Evolutionary conservation across 2,888 invertebrate species (phyloP), one percentile per base, ranked within the genome.

Genomic region (Cephus spinipes): DNA sequence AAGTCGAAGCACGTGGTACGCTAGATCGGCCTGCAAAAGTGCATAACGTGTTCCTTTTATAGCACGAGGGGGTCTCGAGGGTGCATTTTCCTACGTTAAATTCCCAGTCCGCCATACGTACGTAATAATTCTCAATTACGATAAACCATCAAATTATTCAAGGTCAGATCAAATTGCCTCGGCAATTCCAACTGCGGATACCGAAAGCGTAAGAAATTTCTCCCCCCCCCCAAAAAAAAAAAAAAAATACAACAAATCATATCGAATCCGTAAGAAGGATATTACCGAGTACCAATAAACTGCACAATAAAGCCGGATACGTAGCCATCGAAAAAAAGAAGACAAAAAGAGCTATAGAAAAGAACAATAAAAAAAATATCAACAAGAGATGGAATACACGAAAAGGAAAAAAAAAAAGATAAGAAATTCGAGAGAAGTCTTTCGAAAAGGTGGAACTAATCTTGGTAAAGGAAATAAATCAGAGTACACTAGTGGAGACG

Each of bases 1-100:
- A 82, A 85, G 80, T 81, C 76, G 71, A 74, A 75, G 75, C 80
- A 40, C 77, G 79, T 78, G 83, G 79, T 83, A 83, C 35, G 3
- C 82, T 81, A 81, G 80, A 84, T 83, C 76, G 77, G 79, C 76
- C 75, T 23, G 69, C 79, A 34, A 12, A 12, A 68, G 71, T 71
- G 55, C 55, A 55, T 23, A 23, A 9, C 23, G 55, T 12, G 71
- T 6, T 2, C 12, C 0, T 71, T 32, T 33, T 1, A 71, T 31
- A 71, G 31, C 12, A 2, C 71, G 31, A 31, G 23, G 31, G 32
- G 1, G 0, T 32, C 71, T 3, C 71, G 15, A 31, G 71, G 71
- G 71, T 33, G 12, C 12, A 33, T 31, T 32, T 31, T 33, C 71
- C 32, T 33, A 33, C 0, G 12, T 9, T 31, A 71, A 71, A 71